Base-by-base conservation (phyloP, 1,140 invertebrate genomes). In the Octopus sinensis region DNA sequence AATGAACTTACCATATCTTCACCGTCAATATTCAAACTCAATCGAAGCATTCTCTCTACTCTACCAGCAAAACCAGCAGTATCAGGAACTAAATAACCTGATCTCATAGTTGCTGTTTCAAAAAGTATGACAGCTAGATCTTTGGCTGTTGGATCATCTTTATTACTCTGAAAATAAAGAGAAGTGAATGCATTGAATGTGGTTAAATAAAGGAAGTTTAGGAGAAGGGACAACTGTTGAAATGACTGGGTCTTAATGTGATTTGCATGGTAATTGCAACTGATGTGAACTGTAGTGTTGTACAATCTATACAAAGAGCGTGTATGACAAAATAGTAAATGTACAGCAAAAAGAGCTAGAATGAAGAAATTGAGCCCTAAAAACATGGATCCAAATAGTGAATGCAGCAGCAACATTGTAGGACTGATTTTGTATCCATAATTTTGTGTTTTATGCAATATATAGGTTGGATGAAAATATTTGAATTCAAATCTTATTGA, bases 111-210 rank as follows among this genome's bases (percentile, higher is more conserved):
- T 0, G 98, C 97, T 30, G 92, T 92, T 89, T 96, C 95, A 92
- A 97, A 97, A 93, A 99, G 94, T 92, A 98, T 95, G 71, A 94
- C 83, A 5, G 98, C 97, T 89, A 97, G 96, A 82, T 96, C 94
- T 88, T 95, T 95, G 10, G 97, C 96, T 4, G 92, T 93, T 54
- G 93, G 91, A 91, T 98, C 97, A 43, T 94, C 93, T 73, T 84
- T 82, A 81, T 89, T 82, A 7, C 83, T 82, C 88, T 88, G 82
- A 56, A 85, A 77, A 73, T 52, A 80, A 62, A 78, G 75, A 77
- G 10, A 82, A 23, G 30, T 51, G 30, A 51, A 43, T 3, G 30
- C 3, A 43, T 43, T 43, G 30, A 43, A 43, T 43, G 30, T 43
- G 30, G 30, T 43, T 43, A 43, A 43, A 43, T 43, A 43, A 43